A percentile compares a stretch with the other conserved stretches of the same genome.
Evolutionary conservation across 2,888 invertebrate genomes (phyloP).

Genomic region (Ormyrus thymus): DNA sequence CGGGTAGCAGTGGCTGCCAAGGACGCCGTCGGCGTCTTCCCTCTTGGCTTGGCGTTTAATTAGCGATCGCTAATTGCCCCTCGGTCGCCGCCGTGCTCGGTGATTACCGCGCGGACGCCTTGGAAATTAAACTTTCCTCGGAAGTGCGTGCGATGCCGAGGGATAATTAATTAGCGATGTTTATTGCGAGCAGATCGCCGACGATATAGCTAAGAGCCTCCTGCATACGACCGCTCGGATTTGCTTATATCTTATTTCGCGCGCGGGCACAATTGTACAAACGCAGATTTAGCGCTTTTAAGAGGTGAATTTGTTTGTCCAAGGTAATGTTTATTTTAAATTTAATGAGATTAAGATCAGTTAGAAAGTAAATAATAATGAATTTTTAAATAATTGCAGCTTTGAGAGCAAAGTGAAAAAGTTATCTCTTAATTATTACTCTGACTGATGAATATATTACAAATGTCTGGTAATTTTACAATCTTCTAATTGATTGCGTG

Average conservation of each 20-base stretch:
- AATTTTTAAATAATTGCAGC: too few relatives aligned
- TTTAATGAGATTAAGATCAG: too few relatives aligned
- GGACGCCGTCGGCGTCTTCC: neutral
- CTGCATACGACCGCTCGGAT: neutral
- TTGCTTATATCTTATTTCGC: conserved; percentile 34
- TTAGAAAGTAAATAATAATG: too few relatives aligned
- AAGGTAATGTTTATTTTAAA: too few relatives aligned
- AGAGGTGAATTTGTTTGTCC: neutral
- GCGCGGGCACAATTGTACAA: conserved; percentile 10
- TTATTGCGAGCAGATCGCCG: conserved; percentile 1
- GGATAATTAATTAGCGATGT: conserved; percentile 50
- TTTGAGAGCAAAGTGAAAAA: too few relatives aligned
- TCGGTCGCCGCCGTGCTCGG: neutral
- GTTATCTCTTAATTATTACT: too few relatives aligned
- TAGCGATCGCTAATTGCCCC: conserved; percentile 67
- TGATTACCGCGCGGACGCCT: neutral
- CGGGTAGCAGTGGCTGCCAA: too few relatives aligned
- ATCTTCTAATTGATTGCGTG: conserved; percentile 18
- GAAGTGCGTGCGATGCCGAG: neutral
- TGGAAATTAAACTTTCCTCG: conserved; percentile 19
- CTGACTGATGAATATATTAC: too few relatives aligned
- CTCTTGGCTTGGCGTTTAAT: conserved; percentile 61
- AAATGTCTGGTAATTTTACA: neutral
- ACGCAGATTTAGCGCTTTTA: conserved; percentile 25
- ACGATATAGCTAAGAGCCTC: neutral